Evolutionary conservation across 2,113 vertebrate genomes (phyloP).

Genomic region (Alaudala cheleensis): DNA sequence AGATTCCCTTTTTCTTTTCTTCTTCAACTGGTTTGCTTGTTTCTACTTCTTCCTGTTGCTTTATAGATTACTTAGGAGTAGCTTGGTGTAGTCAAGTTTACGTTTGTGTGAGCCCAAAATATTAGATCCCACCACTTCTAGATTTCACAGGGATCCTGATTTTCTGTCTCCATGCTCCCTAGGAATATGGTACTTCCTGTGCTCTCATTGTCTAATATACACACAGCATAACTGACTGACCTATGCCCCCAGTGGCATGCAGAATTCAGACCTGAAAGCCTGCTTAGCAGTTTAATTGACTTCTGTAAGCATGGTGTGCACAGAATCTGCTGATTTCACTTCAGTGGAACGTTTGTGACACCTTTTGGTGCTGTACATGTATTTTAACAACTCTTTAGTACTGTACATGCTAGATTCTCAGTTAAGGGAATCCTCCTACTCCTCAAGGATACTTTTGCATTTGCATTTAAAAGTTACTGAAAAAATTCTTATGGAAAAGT

Average conservation of each 20-base stretch:
- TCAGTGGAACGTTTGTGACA: neutral
- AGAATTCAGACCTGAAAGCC: neutral
- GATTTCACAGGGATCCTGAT: neutral
- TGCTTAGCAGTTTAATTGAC: neutral
- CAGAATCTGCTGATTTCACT: neutral
- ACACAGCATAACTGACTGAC: neutral
- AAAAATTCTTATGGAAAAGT: neutral
- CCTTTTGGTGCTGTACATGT: neutral
- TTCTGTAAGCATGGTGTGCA: neutral
- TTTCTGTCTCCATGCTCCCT: neutral
- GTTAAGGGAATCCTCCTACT: neutral
- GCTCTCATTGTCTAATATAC: neutral
- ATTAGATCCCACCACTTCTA: neutral
- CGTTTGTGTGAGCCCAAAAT: neutral
- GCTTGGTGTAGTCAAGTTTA: neutral
- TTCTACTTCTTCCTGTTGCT: neutral
- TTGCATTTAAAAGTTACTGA: slow-evolving; percentile 20
- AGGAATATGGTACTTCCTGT: neutral
- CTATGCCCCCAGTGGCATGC: neutral
- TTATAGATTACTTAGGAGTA: neutral
- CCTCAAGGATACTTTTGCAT: neutral
- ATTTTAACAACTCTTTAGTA: neutral
- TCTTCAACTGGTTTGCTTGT: neutral
- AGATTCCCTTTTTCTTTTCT: neutral
- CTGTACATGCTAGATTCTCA: neutral